Base-by-base conservation (phyloP, 2,888 invertebrate genomes). In the Lysandra bellargus region DNA sequence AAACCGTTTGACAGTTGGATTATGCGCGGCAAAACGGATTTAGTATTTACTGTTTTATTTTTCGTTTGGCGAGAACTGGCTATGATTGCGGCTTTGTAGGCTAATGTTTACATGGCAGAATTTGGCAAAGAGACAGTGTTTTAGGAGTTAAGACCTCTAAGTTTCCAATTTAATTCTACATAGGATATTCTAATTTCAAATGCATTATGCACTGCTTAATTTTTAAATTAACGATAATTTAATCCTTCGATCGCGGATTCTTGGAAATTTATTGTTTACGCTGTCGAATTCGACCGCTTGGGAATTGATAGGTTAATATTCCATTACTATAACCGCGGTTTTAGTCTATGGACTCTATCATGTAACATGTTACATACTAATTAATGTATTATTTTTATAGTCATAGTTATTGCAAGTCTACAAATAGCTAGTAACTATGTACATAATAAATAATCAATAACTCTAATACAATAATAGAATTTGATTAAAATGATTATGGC, bases 1-100 rank as follows among this genome's bases (percentile, higher is more conserved):
- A 74, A 44, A 44, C 74, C n/a, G 44, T 23, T 74, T 74, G 74
- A 44, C 74, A 74, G 44, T 44, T 74, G 74, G 74, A 23, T 69
- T 69, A 37, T 69, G 33, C 69, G 23, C 40, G 74, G 44, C n/a
- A 74, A 40, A 44, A 14, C 44, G 40, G 73, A 40, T 40, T 40
- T 5, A 5, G 5, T 40, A 40, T 40, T 73, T 73, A 73, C 73
- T 17, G 44, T 23, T 40, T 74, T 40, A 44, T 40, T 44, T 37
- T 37, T 73, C 6, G 5, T 44, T 74, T 44, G 12, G 44, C 40
- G 44, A 74, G 3, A n/a, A 44, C 17, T n/a, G 9, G n/a, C 69
- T 33, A 44, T 74, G 74, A 44, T n/a, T 44, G 57, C 14, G 74
- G 74, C 74, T 74, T 23, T 44, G 44, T 74, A 74, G 6, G 44